Evolutionary conservation across 2,113 vertebrate genomes (phyloP).

Genomic region (Notiomystis cincta): DNA sequence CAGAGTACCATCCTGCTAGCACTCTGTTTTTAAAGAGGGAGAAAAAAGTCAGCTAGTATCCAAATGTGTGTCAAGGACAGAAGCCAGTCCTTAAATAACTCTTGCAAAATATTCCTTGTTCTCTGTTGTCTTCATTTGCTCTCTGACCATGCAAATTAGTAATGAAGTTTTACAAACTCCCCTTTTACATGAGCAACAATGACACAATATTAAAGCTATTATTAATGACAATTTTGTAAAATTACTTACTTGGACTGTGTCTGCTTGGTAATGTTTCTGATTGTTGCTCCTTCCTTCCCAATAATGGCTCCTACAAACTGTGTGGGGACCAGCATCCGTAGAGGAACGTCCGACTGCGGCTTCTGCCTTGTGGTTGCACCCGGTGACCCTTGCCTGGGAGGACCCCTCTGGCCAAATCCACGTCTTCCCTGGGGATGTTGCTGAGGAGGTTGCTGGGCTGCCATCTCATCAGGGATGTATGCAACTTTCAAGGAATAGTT

Average conservation of each 20-base stretch:
- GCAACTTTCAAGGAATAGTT: conserved; percentile 92
- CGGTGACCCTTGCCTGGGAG: conserved; percentile 86
- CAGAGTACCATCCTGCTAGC: background rate
- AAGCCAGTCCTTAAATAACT: background rate
- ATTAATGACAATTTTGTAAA: background rate
- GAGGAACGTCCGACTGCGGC: conserved; percentile 87
- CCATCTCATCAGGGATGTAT: conserved; percentile 93
- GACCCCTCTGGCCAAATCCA: conserved; percentile 83
- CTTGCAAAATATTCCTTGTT: background rate
- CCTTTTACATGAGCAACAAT: fast-evolving
- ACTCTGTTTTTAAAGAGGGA: background rate
- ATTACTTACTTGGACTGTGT: conserved; percentile 93
- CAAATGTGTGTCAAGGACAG: fast-evolving
- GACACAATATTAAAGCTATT: background rate
- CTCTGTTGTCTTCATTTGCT: background rate
- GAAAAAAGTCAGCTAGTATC: background rate
- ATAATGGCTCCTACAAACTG: conserved; percentile 98
- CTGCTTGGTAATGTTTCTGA: conserved; percentile 97
- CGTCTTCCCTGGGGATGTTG: conserved; percentile 79
- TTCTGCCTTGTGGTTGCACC: conserved; percentile 84
- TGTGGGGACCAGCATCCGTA: conserved; percentile 92
- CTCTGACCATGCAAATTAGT: background rate
- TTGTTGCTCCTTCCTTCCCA: conserved; percentile 95
- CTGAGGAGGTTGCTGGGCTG: conserved; percentile 64
- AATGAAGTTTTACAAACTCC: background rate